Evolutionary conservation across 2,888 invertebrate species (phyloP).

Genomic region (Lasioglossum marginatum): DNA sequence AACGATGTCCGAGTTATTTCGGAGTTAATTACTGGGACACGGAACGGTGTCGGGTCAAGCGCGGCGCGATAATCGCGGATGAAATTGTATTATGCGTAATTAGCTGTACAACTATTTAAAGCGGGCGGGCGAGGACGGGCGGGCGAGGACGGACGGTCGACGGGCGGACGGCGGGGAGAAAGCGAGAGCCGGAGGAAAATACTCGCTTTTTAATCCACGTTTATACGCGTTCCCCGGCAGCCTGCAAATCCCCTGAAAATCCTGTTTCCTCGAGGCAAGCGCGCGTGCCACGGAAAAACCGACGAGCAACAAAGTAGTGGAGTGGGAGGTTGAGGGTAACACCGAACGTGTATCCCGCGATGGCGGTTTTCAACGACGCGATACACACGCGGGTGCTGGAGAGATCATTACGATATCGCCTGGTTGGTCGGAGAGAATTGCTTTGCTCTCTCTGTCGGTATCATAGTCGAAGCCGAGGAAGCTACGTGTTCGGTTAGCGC

Average conservation of each 20-base stretch:
- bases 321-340: not conserved
- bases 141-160: not conserved
- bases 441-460: constrained; percentile 37
- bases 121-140: not conserved
- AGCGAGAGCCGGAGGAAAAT: not conserved
- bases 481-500: constrained; percentile 68
- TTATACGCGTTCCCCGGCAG: constrained; percentile 1
- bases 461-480: constrained; percentile 33
- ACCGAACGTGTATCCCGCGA: not conserved
- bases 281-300: not conserved
- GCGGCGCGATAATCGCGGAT: constrained; percentile 15
- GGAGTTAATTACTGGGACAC: constrained; percentile 6
- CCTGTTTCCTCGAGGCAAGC: constrained; percentile 10
- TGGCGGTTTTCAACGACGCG: constrained; percentile 18
- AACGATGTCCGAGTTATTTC: not conserved
- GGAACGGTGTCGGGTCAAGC: not conserved
- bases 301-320: not conserved
- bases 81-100: constrained; percentile 17
- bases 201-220: constrained; percentile 26
- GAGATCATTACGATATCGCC: constrained; percentile 73
- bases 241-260: constrained; percentile 27
- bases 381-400: constrained; percentile 37
- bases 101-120: not conserved
- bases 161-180: not conserved
- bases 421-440: constrained; percentile 18